Evolutionary conservation across 2,113 vertebrate genomes (phyloP), one percentile per base, ranked within the genome.

Genomic region (Tupaia tana): DNA sequence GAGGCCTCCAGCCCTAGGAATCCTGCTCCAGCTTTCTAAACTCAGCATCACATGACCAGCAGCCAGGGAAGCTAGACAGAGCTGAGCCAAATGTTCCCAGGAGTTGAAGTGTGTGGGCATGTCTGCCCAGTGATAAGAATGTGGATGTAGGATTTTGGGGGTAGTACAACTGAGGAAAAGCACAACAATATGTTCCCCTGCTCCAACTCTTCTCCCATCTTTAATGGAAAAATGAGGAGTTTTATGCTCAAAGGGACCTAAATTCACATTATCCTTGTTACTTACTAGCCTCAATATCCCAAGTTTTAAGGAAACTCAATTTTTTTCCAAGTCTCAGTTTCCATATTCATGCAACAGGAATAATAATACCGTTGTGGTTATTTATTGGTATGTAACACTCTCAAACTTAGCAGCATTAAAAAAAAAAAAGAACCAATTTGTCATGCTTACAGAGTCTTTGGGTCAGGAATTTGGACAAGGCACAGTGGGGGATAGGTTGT

Each of bases 311-410:
- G 27, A 71, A 81, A 73, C 18, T 71, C 52, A 73, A 84, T 90
- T n/a, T 90, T 34, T 90, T 71, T 93, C 78, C 19, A 94, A 90
- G 70, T 94, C 59, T 94, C 61, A 66, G 59, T 95, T 94, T 93
- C 58, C 34, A 74, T 20, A 84, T 88, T 58, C 34, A 29, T 63
- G 18, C 83, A 79, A 29, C n/a, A 90, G 59, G 8, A 82, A 58
- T 75, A 85, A 89, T 22, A 67, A 80, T 27, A 87, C 20, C 61
- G 4, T 73, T 63, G 64, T 58, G 52, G 66, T 90, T 61, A 34
- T 63, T 59, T 88, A 54, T 63, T 80, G 43, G 19, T 58, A 7
- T 74, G 52, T 73, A 91, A 80, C 31, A 95, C 63, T 63, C 59
- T n/a, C 73, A 80, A 80, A 91, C 31, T 86, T 88, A 74, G 19